These are phyloP conservation scores for Ernsta delagoae DNA, from an alignment of 2,888 invertebrate genomes.

Conservation along the genomic window DNA sequence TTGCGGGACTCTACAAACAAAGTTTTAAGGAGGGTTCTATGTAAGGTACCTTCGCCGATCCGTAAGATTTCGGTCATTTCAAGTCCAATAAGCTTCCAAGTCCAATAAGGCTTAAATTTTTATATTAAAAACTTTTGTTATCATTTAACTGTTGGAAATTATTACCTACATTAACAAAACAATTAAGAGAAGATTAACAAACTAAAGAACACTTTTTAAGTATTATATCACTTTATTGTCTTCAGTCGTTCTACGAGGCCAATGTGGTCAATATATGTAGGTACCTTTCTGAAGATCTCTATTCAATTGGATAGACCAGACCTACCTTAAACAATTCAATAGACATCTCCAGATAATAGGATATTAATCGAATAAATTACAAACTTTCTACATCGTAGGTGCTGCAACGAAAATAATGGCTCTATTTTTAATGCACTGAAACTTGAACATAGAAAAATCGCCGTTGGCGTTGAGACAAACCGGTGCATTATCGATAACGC, in stretches of 20 bases:
- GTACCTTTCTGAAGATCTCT: no score
- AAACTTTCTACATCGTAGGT: not conserved
- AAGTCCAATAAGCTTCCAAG: conserved; percentile 22
- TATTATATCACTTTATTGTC: no score
- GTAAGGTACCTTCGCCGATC: conserved; percentile 12
- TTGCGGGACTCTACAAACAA: conserved; percentile 33
- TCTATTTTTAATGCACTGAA: not conserved
- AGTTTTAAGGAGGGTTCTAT: conserved; percentile 30
- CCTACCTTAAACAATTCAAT: no score
- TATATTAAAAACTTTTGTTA: not conserved
- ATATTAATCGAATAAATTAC: conserved; percentile 1
- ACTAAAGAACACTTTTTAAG: no score
- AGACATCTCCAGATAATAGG: no score
- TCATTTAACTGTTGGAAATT: not conserved
- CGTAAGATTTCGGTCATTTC: conserved; percentile 17
- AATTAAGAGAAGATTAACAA: no score
- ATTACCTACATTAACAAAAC: no score
- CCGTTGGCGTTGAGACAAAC: conserved; percentile 28
- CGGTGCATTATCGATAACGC: conserved; percentile 36
- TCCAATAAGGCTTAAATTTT: not conserved
- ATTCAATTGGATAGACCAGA: no score
- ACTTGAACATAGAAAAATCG: conserved; percentile 27
- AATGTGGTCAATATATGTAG: no score
- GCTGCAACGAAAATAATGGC: not conserved
- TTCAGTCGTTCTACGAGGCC: no score